Conservation (phyloP, 1,140 invertebrate species). For the Tetraneura akinire region DNA sequence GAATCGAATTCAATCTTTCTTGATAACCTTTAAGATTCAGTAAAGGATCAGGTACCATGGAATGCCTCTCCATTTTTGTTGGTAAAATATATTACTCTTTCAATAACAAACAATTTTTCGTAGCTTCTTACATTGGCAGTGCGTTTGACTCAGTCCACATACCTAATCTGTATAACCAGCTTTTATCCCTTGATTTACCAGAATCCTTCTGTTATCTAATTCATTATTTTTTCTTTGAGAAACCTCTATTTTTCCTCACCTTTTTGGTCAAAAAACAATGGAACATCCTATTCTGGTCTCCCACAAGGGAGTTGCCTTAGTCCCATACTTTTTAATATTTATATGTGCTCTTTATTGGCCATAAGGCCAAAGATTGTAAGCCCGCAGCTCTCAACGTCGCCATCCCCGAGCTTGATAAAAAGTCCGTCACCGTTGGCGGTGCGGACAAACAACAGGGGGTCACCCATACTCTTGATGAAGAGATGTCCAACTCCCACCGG, state of each 20-base stretch:
- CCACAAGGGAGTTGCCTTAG: not conserved
- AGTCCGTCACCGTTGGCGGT: too few relatives aligned
- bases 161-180: not conserved
- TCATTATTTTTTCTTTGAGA: not conserved
- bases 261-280: not conserved
- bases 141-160: not conserved
- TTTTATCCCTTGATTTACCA: not conserved
- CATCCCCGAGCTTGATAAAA: too few relatives aligned
- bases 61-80: not conserved
- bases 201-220: not conserved
- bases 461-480: too few relatives aligned
- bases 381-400: too few relatives aligned
- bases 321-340: not conserved
- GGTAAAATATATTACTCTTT: too few relatives aligned
- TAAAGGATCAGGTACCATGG: not conserved
- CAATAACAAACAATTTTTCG: too few relatives aligned
- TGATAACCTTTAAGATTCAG: not conserved
- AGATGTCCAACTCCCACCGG: too few relatives aligned
- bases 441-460: too few relatives aligned
- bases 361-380: too few relatives aligned
- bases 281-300: not conserved
- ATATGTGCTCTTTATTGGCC: conserved; percentile 1
- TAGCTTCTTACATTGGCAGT: not conserved
- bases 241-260: not conserved
- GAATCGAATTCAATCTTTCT: not conserved